phyloP scores from a whole-genome alignment of 2,888 invertebrate species.

The Ophioninae sp. region DNA sequence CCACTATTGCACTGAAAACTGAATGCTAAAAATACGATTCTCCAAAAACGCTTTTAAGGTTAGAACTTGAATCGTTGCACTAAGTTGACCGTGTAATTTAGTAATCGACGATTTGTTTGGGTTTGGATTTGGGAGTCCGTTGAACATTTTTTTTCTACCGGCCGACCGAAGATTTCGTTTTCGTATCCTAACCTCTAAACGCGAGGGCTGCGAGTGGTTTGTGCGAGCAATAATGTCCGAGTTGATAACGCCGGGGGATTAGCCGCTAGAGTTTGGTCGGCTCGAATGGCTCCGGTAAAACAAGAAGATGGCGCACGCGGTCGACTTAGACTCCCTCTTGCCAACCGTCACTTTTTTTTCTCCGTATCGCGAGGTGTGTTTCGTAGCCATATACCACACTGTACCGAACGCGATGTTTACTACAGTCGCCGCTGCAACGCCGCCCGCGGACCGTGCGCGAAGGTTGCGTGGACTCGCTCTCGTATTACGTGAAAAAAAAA shows the following conservation, averaged over 20 bases:
- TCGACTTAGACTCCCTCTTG: conserved; percentile 62
- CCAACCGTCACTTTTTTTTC: conserved; percentile 66
- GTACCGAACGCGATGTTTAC: conserved; percentile 11
- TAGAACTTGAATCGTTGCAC: neutral
- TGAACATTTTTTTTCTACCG: no score
- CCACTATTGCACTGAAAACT: no score
- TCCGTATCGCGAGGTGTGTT: conserved; percentile 32
- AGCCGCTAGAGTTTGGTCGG: conserved; percentile 79
- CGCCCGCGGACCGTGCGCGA: neutral
- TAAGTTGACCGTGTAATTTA: neutral
- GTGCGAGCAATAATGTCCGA: conserved; percentile 17
- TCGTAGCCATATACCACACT: conserved; percentile 1
- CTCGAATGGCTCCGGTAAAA: conserved; percentile 73
- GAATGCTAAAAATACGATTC: no score
- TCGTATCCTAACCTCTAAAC: no score
- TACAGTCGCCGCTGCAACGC: conserved; percentile 8
- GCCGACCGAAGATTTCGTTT: no score
- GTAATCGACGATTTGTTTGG: no score
- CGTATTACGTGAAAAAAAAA: conserved; percentile 30
- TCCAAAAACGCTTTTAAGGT: no score
- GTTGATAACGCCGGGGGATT: conserved; percentile 63
- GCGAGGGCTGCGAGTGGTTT: no score
- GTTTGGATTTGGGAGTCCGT: no score
- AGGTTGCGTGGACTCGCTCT: conserved; percentile 20
- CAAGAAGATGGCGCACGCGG: conserved; percentile 78